Conservation (phyloP, 2,113 vertebrate genomes). For the Vulpes lagopus region DNA sequence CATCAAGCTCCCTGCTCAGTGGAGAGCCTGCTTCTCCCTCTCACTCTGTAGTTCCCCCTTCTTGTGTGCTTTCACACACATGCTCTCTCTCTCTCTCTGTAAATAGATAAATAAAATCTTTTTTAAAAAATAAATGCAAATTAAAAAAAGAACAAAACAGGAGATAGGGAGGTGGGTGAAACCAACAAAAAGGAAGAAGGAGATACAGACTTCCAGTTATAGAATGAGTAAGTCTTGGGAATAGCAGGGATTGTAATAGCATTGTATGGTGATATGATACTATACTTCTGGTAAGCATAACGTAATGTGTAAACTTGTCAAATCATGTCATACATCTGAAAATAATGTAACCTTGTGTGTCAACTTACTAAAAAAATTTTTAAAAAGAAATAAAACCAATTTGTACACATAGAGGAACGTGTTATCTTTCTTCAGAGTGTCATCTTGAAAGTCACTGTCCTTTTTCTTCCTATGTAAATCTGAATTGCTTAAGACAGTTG, state of each 20-base stretch:
- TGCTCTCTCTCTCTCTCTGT: too few relatives aligned
- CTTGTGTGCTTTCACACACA: too few relatives aligned
- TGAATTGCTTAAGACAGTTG: conserved; percentile 38
- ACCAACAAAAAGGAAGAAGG: not conserved
- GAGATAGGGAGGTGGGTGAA: not conserved
- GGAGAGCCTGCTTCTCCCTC: too few relatives aligned
- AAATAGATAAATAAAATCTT: too few relatives aligned
- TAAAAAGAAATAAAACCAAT: not conserved
- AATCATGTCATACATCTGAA: not conserved
- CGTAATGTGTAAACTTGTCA: not conserved
- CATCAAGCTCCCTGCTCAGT: too few relatives aligned
- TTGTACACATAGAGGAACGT: not conserved
- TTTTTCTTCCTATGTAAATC: not conserved
- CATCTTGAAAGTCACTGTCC: not conserved
- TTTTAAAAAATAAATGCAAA: too few relatives aligned
- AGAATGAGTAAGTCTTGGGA: not conserved
- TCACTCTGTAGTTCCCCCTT: too few relatives aligned
- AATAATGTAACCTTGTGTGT: not conserved
- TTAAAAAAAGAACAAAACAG: not conserved
- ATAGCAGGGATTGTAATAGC: not conserved
- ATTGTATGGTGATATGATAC: not conserved
- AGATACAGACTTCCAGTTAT: not conserved
- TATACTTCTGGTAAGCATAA: not conserved
- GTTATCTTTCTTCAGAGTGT: not conserved
- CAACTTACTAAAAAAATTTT: not conserved